Evolutionary conservation across 2,888 invertebrate species (phyloP).

Genomic region (Drosophila yooni): DNA sequence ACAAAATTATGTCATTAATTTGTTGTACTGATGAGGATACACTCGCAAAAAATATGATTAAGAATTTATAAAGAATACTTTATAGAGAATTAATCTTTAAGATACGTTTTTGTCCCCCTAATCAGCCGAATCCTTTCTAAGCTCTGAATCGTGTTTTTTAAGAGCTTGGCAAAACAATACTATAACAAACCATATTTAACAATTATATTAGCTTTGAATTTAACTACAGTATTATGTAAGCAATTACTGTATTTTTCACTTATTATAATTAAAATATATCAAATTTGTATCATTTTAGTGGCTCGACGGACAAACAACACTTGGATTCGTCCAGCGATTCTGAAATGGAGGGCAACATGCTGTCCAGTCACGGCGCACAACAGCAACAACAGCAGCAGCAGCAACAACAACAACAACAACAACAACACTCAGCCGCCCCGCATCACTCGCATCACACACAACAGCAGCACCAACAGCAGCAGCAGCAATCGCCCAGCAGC

Average conservation of each 20-base stretch:
- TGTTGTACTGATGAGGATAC: background rate
- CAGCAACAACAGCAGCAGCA: constrained; percentile 71
- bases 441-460: constrained; percentile 68
- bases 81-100: background rate
- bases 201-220: too few species aligned
- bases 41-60: background rate
- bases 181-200: background rate
- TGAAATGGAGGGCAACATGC: constrained; percentile 85
- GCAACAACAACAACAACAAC: constrained; percentile 72
- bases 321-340: constrained; percentile 85
- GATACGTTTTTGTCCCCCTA: background rate
- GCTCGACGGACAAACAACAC: constrained; percentile 85
- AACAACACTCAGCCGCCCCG: constrained; percentile 44
- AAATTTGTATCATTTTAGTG: constrained; percentile 63
- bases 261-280: background rate
- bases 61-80: background rate
- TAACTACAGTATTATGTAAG: background rate
- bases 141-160: background rate
- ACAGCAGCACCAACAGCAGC: constrained; percentile 55
- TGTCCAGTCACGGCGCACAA: constrained; percentile 81
- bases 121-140: background rate
- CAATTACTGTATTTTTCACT: background rate
- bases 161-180: background rate
- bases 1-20: constrained; percentile 18
- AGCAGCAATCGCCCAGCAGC: constrained; percentile 61